Conservation (phyloP, 2,797 vertebrate genomes). For the Diceros bicornis region DNA sequence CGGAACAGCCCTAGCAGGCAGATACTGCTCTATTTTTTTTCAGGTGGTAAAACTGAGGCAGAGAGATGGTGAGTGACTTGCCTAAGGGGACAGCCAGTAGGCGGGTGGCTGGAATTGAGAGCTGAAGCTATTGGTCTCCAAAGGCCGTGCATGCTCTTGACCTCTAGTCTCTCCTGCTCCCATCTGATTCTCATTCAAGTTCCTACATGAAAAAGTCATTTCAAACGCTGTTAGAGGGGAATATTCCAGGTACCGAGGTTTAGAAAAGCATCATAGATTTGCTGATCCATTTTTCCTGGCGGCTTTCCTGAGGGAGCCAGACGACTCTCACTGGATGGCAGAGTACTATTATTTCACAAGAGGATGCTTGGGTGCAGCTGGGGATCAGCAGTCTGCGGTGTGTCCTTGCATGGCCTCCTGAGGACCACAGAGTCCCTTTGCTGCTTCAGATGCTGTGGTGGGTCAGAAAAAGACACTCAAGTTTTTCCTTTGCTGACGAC, state of each 20-base stretch:
- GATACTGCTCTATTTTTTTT: background rate
- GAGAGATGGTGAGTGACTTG: background rate
- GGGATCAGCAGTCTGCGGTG: background rate
- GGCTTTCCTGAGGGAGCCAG: background rate
- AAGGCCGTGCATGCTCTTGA: background rate
- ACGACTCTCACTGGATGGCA: background rate
- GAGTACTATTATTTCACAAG: background rate
- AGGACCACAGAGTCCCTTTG: background rate
- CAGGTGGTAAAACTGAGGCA: background rate
- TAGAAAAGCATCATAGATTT: background rate
- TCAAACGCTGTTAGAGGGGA: background rate
- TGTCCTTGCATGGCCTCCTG: background rate
- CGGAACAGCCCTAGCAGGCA: background rate
- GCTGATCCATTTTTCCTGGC: slow-evolving; percentile 6
- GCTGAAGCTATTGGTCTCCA: no score
- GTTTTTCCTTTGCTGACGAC: background rate
- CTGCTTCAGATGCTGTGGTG: background rate
- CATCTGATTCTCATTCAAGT: background rate
- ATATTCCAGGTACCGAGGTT: background rate
- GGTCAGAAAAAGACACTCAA: background rate
- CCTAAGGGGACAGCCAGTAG: background rate
- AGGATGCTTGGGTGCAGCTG: background rate
- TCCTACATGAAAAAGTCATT: background rate
- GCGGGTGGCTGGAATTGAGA: accelerated
- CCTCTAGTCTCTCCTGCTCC: accelerated